Percentiles rank a stretch among this genome's conserved stretches.
Conservation (phyloP, 2,888 invertebrate species). For the Dysmachus trigonus region DNA sequence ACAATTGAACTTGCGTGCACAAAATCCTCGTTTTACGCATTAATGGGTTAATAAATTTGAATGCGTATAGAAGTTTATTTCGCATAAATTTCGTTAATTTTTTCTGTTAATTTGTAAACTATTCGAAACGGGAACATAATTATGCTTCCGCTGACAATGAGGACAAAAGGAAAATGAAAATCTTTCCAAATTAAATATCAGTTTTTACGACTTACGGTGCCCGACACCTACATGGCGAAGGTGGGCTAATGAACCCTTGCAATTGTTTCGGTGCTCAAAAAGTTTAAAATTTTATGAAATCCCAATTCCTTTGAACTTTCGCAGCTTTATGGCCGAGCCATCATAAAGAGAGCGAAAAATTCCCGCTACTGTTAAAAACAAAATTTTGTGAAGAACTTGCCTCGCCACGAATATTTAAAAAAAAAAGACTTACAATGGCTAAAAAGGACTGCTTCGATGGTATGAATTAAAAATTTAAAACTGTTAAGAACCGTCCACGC, state of each 20-base stretch:
- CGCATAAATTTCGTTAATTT: background rate
- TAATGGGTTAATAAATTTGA: background rate
- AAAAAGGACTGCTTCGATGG: background rate
- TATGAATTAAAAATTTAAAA: slow-evolving; percentile 36
- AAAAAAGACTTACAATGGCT: background rate
- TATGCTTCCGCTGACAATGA: background rate
- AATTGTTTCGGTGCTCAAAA: background rate
- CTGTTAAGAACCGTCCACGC: background rate
- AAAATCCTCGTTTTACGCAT: too few species aligned
- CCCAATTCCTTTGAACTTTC: background rate
- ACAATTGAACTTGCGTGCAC: too few species aligned
- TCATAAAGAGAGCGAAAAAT: background rate
- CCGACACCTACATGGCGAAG: background rate
- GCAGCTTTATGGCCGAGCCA: background rate
- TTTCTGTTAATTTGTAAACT: background rate
- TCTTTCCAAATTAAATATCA: background rate
- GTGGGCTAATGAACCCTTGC: background rate
- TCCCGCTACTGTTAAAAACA: background rate
- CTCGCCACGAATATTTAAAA: background rate
- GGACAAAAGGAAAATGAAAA: background rate
- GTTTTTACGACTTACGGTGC: background rate
- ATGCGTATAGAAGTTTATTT: background rate
- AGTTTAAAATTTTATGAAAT: background rate
- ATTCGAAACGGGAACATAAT: background rate
- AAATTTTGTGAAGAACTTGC: background rate